Conservation (phyloP, 2,797 vertebrate genomes). For the Anguilla marmorata region DNA sequence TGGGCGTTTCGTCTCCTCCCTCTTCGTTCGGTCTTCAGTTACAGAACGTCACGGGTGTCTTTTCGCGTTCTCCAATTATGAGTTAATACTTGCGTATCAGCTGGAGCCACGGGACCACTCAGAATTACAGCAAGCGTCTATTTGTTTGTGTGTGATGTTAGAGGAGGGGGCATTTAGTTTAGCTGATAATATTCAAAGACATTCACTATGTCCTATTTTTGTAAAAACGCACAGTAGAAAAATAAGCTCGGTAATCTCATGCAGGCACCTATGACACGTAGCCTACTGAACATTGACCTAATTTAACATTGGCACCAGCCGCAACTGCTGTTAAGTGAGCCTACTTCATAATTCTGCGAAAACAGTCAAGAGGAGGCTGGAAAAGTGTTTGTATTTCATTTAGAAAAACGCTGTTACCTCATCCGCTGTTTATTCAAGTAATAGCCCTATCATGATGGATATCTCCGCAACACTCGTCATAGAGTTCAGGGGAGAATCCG, state of each 20-base stretch:
- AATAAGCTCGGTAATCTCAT: background rate
- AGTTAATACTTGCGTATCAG: background rate
- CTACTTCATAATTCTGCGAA: background rate
- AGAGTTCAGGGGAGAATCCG: too few relatives aligned
- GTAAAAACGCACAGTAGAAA: background rate
- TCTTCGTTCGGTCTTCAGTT: background rate
- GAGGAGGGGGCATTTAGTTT: background rate
- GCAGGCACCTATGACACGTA: background rate
- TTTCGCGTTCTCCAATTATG: conserved; percentile 4
- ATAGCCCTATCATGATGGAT: too few relatives aligned
- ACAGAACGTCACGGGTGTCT: background rate
- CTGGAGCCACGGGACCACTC: background rate
- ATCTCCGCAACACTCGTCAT: too few relatives aligned
- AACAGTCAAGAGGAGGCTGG: background rate
- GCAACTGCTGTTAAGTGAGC: background rate
- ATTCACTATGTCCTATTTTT: background rate
- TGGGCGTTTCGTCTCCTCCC: background rate
- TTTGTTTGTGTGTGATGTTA: background rate
- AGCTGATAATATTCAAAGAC: background rate
- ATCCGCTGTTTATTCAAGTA: too few relatives aligned
- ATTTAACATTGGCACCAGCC: background rate
- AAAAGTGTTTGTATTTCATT: background rate
- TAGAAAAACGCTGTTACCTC: too few relatives aligned
- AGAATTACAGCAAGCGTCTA: background rate
- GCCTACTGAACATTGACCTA: background rate